Percentiles rank a stretch among this genome's conserved stretches.
phyloP scores from a whole-genome alignment of 1,140 invertebrate species.

The Adelges cooleyi region DNA sequence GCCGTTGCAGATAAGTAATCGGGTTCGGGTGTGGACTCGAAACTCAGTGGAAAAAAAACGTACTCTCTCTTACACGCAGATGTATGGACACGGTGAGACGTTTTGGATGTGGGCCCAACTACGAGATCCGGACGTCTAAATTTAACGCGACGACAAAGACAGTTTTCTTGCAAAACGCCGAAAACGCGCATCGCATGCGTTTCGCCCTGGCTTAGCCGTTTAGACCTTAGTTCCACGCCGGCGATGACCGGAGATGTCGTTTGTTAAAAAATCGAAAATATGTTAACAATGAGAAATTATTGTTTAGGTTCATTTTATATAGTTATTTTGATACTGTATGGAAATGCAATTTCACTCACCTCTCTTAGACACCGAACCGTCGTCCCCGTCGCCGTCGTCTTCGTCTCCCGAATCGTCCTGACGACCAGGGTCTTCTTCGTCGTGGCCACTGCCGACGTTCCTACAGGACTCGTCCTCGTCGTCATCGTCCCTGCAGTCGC shows the following conservation, averaged over 20 bases:
- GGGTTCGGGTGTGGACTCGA: background rate
- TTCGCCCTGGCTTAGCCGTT: background rate
- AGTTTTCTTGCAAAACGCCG: constrained; percentile 19
- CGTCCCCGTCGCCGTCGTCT: background rate
- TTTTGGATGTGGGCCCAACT: constrained; percentile 11
- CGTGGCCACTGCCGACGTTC: background rate
- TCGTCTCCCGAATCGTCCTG: background rate
- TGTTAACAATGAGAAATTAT: too few relatives aligned
- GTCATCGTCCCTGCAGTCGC: constrained; percentile 40
- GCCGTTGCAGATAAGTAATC: too few relatives aligned
- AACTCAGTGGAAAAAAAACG: background rate
- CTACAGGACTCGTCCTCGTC: background rate
- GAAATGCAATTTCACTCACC: background rate
- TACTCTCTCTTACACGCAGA: too few relatives aligned
- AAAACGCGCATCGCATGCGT: background rate
- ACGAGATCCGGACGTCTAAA: constrained; percentile 15
- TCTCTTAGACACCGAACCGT: constrained; percentile 3
- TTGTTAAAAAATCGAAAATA: too few relatives aligned
- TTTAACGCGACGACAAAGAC: constrained; percentile 22
- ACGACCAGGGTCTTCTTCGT: background rate
- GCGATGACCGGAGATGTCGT: too few relatives aligned
- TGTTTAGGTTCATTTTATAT: constrained; percentile 9
- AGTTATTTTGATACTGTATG: background rate
- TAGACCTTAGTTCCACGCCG: background rate
- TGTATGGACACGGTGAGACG: background rate